These are phyloP conservation scores for Oreonectes daqikongensis DNA, from an alignment of 2,797 vertebrate species.

Conservation along the genomic window DNA sequence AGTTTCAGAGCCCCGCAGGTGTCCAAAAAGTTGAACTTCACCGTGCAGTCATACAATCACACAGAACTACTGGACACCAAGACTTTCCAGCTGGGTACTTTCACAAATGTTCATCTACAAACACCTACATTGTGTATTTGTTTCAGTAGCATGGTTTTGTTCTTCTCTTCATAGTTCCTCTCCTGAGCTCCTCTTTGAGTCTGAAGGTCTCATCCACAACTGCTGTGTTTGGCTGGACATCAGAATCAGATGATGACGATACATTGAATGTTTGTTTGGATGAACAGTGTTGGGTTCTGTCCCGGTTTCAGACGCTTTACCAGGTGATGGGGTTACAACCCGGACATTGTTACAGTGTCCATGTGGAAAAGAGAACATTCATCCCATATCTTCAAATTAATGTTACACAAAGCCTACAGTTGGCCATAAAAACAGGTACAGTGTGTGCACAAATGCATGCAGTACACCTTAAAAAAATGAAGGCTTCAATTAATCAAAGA, in stretches of 20 bases:
- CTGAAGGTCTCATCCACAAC: conserved; percentile 69
- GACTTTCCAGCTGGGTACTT: conserved; percentile 48
- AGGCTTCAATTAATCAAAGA: too few relatives aligned
- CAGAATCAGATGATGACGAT: conserved; percentile 54
- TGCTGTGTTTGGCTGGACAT: conserved; percentile 72
- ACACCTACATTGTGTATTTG: neutral
- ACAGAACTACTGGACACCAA: conserved; percentile 48
- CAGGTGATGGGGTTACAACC: conserved; percentile 76
- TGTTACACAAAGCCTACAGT: conserved; percentile 75
- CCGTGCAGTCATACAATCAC: conserved; percentile 43
- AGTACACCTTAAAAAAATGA: too few relatives aligned
- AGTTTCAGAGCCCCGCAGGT: conserved; percentile 21
- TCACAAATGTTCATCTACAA: neutral
- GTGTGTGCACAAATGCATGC: too few relatives aligned
- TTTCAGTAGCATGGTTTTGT: neutral
- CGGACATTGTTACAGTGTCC: conserved; percentile 72
- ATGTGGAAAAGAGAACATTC: conserved; percentile 72
- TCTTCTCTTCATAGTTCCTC: conserved; percentile 44
- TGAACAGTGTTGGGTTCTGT: conserved; percentile 60
- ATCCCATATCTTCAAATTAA: conserved; percentile 69
- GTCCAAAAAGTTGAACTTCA: conserved; percentile 30
- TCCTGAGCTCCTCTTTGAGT: conserved; percentile 60
- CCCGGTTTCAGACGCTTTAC: conserved; percentile 54
- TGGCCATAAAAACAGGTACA: conserved; percentile 84
- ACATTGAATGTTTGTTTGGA: conserved; percentile 68